phyloP scores from a whole-genome alignment of 2,888 invertebrate species.

The Himalopsyche kuldschensis region DNA sequence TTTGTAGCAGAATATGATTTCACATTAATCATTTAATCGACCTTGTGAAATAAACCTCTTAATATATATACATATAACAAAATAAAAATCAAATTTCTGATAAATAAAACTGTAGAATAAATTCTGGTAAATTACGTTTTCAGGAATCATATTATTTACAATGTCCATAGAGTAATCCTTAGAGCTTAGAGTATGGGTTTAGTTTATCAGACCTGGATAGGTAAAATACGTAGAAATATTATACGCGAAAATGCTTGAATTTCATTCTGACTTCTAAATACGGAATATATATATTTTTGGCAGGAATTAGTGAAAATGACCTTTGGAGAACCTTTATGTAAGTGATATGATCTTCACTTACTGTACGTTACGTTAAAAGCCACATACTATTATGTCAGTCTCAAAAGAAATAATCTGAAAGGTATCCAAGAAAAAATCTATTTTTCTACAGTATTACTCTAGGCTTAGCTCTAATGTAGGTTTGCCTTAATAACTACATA shows the following conservation, averaged over 20 bases:
- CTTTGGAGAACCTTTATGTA: not conserved
- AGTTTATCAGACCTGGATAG: too few species aligned
- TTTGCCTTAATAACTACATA: not conserved
- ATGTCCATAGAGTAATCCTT: too few species aligned
- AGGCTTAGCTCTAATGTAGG: not conserved
- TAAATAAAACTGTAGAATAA: too few species aligned
- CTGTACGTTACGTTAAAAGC: not conserved
- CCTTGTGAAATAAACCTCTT: too few species aligned
- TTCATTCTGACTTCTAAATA: not conserved
- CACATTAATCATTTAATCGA: too few species aligned
- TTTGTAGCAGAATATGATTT: too few species aligned
- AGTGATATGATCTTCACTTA: constrained; percentile 1
- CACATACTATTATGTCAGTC: not conserved
- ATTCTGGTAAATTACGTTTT: too few species aligned
- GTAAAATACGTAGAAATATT: not conserved
- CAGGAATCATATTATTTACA: too few species aligned
- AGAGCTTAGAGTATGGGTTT: too few species aligned
- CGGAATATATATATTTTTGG: not conserved
- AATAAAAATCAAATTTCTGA: too few species aligned
- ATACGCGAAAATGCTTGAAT: not conserved
- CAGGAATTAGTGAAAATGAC: not conserved
- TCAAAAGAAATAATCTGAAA: not conserved
- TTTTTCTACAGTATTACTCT: not conserved
- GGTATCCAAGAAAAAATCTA: not conserved
- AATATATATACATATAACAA: too few species aligned